Evolutionary conservation across 2,888 invertebrate species (phyloP), one percentile per base, ranked within the genome.

Genomic region (Subacronicta megacephala): DNA sequence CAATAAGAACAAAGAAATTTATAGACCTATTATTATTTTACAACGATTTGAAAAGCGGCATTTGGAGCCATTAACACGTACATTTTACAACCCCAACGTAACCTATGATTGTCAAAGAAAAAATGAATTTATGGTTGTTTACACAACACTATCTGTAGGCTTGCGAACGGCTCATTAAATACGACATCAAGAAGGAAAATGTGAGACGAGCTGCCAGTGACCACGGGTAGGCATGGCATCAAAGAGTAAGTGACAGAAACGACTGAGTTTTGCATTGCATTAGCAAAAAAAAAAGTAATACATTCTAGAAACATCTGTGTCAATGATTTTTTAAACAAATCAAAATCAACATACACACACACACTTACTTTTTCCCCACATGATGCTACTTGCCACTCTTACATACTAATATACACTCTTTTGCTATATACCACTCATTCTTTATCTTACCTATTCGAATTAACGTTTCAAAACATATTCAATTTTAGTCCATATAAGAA

Each of bases 131-230:
- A 84, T 78, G 80, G 60, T 46, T 84, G 85, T 85, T 84, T 85
- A 83, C 78, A 76, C 69, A 77, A 75, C 70, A 81, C 81, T 75
- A 63, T 65, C 55, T 68, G 68, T 63, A 78, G 55, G 66, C 72
- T 64, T 52, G 76, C 61, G 60, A 60, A 90, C 88, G 88, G 82
- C 75, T 89, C 92, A 87, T 92, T 92, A 90, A 92, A 90, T 84
- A 80, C 81, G 75, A 82, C 87, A 83, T 88, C 83, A 85, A 87
- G 84, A 85, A 81, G 83, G 83, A 75, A 83, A 85, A 72, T 77
- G 73, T 61, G 73, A 73, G 70, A 62, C 59, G 62, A 45, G 54
- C 62, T 69, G 77, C 72, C 68, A 74, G 72, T 74, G 78, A 77
- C 73, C 78, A 69, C 73, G 73, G 49, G 51, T 62, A 51, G 64